Base-by-base conservation (phyloP, 1,140 invertebrate species). In the Macrobrachium rosenbergii region DNA sequence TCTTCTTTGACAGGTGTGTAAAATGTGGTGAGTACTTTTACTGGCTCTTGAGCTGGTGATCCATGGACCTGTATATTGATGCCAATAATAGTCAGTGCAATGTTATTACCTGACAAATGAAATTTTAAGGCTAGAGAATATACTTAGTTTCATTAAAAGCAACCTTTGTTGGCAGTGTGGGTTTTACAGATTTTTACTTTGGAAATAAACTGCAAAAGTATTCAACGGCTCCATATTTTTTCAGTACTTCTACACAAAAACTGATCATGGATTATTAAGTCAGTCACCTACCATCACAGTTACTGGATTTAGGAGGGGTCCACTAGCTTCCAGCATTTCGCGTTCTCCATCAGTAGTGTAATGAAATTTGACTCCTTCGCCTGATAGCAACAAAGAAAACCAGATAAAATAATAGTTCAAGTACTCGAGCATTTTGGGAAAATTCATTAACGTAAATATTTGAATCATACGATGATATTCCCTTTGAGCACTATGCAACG, bases 271-370 rank as follows among this genome's bases (percentile, higher is more conserved):
- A 21, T 28, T 28, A 45, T n/a, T 60, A 21, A 76, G 19, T 11
- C 3, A 75, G 19, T 5, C 75, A n/a, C 85, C 88, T 83, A 95
- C 94, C 92, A 94, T 93, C 67, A 95, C 90, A 5, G 94, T 91
- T 10, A 95, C 91, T 90, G 94, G 93, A 21, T 92, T 92, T 0
- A 93, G 91, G 0, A 94, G 91, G 0, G 94, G 94, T 58, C 95
- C 95, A 63, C 92, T 91, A 0, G 94, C 93, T 89, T 91, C 91
- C 28, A 95, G 91, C 2, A 91, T 92, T 88, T 94, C 93, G 10
- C 91, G 91, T 60, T 92, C 92, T 37, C 91, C 90, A 6, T 90
- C 90, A 72, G 92, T 92, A 59, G 92, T 92, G 89, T 94, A 93
- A 88, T 93, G 92, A 90, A 95, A 94, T 10, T 91, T 91, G 2